Conservation (phyloP, 2,797 vertebrate genomes). For the Brachymystax lenok region DNA sequence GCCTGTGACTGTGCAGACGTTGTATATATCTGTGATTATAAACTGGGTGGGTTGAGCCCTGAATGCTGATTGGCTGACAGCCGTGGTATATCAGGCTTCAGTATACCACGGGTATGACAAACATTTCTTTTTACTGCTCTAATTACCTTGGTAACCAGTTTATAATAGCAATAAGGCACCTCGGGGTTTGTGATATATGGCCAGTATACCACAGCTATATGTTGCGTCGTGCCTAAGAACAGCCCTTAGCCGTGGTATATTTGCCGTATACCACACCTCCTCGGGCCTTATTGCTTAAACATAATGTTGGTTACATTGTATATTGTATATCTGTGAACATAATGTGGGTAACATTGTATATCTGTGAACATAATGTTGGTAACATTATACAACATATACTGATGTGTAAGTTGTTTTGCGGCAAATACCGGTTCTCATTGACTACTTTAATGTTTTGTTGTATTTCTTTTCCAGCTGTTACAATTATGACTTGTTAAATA, state of each 20-base stretch:
- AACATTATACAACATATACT: background rate
- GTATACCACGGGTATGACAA: no score
- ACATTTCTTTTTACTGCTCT: no score
- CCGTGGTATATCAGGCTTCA: no score
- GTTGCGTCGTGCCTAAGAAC: no score
- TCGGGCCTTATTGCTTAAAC: background rate
- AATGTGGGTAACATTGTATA: background rate
- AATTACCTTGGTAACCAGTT: no score
- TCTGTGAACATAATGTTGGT: background rate
- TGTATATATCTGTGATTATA: background rate
- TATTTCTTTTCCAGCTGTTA: background rate
- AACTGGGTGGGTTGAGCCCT: no score
- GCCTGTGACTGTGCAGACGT: background rate
- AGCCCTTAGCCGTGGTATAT: no score
- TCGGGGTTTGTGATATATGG: no score
- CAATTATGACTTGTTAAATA: background rate
- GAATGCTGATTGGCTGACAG: no score
- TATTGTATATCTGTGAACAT: background rate
- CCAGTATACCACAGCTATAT: no score
- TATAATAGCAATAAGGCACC: no score
- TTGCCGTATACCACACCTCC: no score
- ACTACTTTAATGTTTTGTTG: background rate
- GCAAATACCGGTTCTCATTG: background rate
- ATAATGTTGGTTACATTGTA: background rate
- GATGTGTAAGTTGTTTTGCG: background rate